phyloP scores from a whole-genome alignment of 2,888 invertebrate genomes.

The Clanis bilineata region DNA sequence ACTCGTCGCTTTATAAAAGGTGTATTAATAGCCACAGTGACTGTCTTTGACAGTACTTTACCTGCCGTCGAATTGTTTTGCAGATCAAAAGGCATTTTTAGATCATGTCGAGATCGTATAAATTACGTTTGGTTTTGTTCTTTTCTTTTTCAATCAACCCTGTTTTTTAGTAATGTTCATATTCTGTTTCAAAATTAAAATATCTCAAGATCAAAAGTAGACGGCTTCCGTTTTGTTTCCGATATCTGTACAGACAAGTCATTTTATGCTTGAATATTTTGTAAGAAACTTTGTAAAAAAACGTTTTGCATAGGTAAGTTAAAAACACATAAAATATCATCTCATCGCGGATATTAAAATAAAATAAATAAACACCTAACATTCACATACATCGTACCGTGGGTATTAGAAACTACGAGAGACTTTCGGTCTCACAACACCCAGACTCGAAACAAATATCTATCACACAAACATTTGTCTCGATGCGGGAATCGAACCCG shows the following conservation, averaged over 20 bases:
- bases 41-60: constrained; percentile 15
- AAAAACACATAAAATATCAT: too few species aligned
- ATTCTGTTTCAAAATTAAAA: not conserved
- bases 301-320: too few species aligned
- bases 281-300: too few species aligned
- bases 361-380: too few species aligned
- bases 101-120: constrained; percentile 8
- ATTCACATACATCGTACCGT: too few species aligned
- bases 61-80: constrained; percentile 14
- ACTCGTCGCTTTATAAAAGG: constrained; percentile 7
- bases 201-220: not conserved
- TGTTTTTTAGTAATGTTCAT: constrained; percentile 1
- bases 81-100: constrained; percentile 28
- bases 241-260: not conserved
- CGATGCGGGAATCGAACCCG: too few species aligned
- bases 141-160: constrained; percentile 10
- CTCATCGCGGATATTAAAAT: too few species aligned
- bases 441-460: too few species aligned
- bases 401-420: too few species aligned
- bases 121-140: constrained; percentile 7
- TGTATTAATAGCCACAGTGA: constrained; percentile 15
- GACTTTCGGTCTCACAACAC: too few species aligned
- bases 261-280: not conserved
- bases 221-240: not conserved
- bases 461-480: too few species aligned